Evolutionary conservation across 2,113 vertebrate species (phyloP), one percentile per base, ranked within the genome.

Genomic region (Chloropsis hardwickii): DNA sequence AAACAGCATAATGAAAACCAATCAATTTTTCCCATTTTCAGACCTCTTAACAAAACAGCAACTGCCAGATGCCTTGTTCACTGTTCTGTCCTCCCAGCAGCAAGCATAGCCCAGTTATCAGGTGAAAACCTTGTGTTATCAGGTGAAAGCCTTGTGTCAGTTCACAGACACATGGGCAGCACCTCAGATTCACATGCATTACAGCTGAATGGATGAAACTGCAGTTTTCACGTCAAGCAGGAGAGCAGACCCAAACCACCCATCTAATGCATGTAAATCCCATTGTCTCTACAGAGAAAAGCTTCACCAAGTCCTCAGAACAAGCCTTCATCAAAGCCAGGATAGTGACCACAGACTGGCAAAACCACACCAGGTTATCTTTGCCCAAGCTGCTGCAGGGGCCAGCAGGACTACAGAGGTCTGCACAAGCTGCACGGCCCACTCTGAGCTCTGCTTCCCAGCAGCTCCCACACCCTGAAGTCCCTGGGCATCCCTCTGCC

Each of bases 271-370:
- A 31, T 4, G 0, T 39, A 54, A 56, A 69, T 72, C 47, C 81
- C 12, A 23, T 37, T 12, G 27, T 28, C 53, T 56, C 40, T 45
- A 70, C 16, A 79, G 8, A 65, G 50, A 81, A 83, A 67, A 73
- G 2, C 10, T 60, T 78, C 0, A 0, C 5, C 0, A 1, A 22
- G 2, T 67, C 62, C 67, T 71, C 48, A 64, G 39, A 78, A 60
- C 3, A 67, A 56, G 17, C 33, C 11, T 53, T 31, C 28, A 48
- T 31, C 1, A 0, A 48, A 70, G 54, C 21, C 40, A 51, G 13
- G 3, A 9, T 1, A 45, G 53, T 1, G 2, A 44, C 31, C 1
- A 6, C 3, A 33, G 28, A 19, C 16, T 1, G 2, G 31, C 11
- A 45, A 61, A 83, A 47, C 25, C 44, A 17, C 23, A 45, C 7